These are phyloP conservation scores for Myotis lucifugus DNA, from an alignment of 2,113 vertebrate species.

Conservation along the genomic window DNA sequence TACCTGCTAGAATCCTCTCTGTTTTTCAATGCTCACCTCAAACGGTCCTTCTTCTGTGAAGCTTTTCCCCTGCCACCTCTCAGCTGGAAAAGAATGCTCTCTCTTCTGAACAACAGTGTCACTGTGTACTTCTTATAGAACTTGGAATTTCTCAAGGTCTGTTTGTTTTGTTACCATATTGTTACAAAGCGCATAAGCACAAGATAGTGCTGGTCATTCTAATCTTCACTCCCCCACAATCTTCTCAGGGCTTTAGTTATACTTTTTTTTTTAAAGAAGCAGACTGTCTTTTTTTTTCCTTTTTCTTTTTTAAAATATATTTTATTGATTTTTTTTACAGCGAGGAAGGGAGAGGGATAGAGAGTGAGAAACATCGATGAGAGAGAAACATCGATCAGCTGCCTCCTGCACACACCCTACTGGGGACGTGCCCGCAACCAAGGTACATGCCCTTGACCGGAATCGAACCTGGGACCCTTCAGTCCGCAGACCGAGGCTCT, in stretches of 20 bases:
- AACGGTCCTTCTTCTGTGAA: slow-evolving; percentile 25
- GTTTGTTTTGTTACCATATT: slow-evolving; percentile 46
- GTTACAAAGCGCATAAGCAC: slow-evolving; percentile 40
- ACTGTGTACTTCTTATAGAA: slow-evolving; percentile 54
- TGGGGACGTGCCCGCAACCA: too few relatives aligned
- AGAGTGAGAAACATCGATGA: too few relatives aligned
- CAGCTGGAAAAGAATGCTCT: slow-evolving; percentile 43
- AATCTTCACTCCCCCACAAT: neutral
- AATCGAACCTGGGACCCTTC: too few relatives aligned
- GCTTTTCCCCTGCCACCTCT: neutral
- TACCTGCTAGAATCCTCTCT: neutral
- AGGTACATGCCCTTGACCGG: too few relatives aligned
- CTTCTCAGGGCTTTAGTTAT: neutral
- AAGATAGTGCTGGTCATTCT: slow-evolving; percentile 17
- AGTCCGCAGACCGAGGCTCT: too few relatives aligned
- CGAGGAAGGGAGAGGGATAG: too few relatives aligned
- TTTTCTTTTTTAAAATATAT: too few relatives aligned
- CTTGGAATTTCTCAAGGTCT: slow-evolving; percentile 59
- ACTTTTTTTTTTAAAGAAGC: neutral
- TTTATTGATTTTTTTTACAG: too few relatives aligned
- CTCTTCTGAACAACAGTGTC: slow-evolving; percentile 28
- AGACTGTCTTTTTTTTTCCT: too few relatives aligned
- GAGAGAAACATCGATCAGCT: too few relatives aligned
- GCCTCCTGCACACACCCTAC: too few relatives aligned
- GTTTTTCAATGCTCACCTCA: slow-evolving; percentile 63